Evolutionary conservation across 2,888 invertebrate species (phyloP).

Genomic region (Pycnomerus fuliginosus): DNA sequence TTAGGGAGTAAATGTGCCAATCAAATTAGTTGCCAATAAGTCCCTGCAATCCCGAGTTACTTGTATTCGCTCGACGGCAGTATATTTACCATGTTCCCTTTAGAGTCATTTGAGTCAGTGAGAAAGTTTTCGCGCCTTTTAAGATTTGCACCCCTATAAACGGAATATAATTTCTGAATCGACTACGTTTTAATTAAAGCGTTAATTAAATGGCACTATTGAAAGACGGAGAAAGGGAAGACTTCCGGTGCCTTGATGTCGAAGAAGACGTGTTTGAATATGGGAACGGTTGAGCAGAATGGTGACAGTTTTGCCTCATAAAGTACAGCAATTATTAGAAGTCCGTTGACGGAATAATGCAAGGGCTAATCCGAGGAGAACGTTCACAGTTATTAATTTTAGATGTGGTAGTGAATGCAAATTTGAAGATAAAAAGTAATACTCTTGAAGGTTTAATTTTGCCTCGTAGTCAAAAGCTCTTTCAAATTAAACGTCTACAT

Average conservation of each 20-base stretch:
- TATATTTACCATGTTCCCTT: constrained; percentile 35
- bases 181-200: constrained; percentile 41
- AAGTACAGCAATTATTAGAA: too few species aligned
- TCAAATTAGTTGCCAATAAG: constrained; percentile 43
- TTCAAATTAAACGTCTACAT: constrained; percentile 45
- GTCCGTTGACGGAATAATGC: constrained; percentile 10
- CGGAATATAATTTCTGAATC: constrained; percentile 33
- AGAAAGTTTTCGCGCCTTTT: constrained; percentile 34
- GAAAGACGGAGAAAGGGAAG: constrained; percentile 9
- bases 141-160: constrained; percentile 33
- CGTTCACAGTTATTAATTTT: constrained; percentile 15
- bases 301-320: too few species aligned
- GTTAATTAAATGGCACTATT: constrained; percentile 38
- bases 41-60: constrained; percentile 32
- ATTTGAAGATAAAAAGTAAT: constrained; percentile 21
- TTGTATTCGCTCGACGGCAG: constrained; percentile 31
- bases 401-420: constrained; percentile 15
- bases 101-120: constrained; percentile 35
- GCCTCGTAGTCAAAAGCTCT: constrained; percentile 34
- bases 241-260: not conserved
- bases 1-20: constrained; percentile 39
- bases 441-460: constrained; percentile 27
- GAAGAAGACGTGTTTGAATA: too few species aligned
- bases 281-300: too few species aligned
- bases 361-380: constrained; percentile 8